phyloP scores from a whole-genome alignment of 1,140 invertebrate species.

The Hypothenemus hampei region DNA sequence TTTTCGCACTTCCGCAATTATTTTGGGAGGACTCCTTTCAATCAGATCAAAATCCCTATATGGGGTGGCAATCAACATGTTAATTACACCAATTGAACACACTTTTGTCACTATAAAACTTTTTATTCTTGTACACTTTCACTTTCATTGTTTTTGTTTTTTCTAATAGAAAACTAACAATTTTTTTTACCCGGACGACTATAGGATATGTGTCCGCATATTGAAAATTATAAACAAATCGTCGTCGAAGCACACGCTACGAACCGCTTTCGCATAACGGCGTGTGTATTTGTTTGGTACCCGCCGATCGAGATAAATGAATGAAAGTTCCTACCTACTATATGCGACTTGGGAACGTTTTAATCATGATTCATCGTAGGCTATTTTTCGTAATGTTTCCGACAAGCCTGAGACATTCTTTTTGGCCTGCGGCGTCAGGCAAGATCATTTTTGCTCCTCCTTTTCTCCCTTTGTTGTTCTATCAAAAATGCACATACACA shows the following conservation, averaged over 20 bases:
- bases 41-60: conserved; percentile 27
- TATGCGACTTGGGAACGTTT: neutral
- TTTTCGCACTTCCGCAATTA: conserved; percentile 31
- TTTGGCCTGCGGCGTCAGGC: neutral
- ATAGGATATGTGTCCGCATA: neutral
- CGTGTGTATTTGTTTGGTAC: neutral
- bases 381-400: too few relatives aligned
- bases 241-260: too few relatives aligned
- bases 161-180: neutral
- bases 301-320: neutral
- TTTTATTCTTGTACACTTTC: neutral
- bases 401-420: neutral
- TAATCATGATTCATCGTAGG: too few relatives aligned
- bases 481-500: too few relatives aligned
- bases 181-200: neutral
- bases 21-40: conserved; percentile 24
- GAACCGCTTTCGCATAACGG: neutral
- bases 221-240: too few relatives aligned
- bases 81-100: neutral
- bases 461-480: too few relatives aligned
- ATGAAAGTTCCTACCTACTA: neutral
- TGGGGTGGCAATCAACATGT: conserved; percentile 28
- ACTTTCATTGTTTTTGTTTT: neutral
- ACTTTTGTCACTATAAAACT: neutral
- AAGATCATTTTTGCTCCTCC: neutral